Percentiles rank a stretch among this genome's conserved stretches.
phyloP scores from a whole-genome alignment of 2,113 vertebrate genomes.

The Bungarus multicinctus region DNA sequence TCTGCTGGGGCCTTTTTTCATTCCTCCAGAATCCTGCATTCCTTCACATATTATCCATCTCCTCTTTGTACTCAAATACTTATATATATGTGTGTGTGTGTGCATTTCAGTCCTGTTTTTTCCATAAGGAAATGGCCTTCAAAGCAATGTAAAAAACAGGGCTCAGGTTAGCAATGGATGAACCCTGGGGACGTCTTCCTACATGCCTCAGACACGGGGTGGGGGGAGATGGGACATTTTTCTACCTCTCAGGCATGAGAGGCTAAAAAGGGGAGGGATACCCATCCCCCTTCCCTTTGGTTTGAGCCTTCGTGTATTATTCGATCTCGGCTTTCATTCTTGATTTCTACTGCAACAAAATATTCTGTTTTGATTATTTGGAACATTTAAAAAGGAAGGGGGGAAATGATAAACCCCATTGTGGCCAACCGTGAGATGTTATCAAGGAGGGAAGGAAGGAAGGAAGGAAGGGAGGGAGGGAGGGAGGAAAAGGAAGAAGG shows the following conservation, averaged over 20 bases:
- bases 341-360: neutral
- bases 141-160: conserved; percentile 48
- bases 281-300: neutral
- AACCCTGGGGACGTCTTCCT: conserved; percentile 10
- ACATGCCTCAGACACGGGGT: conserved; percentile 32
- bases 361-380: neutral
- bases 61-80: neutral
- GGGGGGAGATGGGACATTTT: conserved; percentile 12
- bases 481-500: fast-evolving
- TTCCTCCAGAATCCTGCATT: neutral
- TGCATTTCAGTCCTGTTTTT: conserved; percentile 13
- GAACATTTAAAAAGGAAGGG: conserved; percentile 24
- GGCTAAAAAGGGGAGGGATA: conserved; percentile 1
- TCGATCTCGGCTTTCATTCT: conserved; percentile 26
- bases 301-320: conserved; percentile 16
- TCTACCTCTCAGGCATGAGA: neutral
- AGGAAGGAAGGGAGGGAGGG: conserved; percentile 32
- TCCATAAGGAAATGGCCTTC: conserved; percentile 34
- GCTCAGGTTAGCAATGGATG: conserved; percentile 5
- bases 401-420: neutral
- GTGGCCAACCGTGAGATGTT: conserved; percentile 60
- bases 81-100: neutral
- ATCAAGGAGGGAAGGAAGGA: conserved; percentile 43
- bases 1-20: neutral
- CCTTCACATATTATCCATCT: neutral